Evolutionary conservation across 2,888 invertebrate genomes (phyloP).

Genomic region (Sesamia inferens): DNA sequence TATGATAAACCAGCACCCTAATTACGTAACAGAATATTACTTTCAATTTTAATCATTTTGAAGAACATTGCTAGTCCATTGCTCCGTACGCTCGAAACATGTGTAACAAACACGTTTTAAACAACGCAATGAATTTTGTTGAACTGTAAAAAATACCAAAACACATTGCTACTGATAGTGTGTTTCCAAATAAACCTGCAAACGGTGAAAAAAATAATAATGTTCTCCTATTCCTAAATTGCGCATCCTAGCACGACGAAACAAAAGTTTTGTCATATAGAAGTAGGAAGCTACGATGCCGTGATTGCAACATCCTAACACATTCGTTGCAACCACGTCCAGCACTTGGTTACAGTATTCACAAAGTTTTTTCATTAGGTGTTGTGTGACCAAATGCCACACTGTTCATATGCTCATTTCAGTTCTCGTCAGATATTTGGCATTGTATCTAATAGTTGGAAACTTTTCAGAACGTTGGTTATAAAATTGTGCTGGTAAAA

Average conservation of each 20-base stretch:
- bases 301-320: conserved; percentile 18
- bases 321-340: conserved; percentile 3
- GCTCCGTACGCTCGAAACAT: too few species aligned
- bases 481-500: too few species aligned
- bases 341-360: conserved; percentile 22
- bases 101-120: too few species aligned
- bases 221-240: neutral
- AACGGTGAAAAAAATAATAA: too few species aligned
- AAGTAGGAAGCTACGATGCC: conserved; percentile 14
- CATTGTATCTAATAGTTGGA: neutral
- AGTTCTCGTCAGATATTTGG: conserved; percentile 19
- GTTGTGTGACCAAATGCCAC: conserved; percentile 35
- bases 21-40: too few species aligned
- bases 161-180: too few species aligned
- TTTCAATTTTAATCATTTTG: too few species aligned
- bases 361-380: conserved; percentile 68
- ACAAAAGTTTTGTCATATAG: conserved; percentile 34
- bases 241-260: neutral
- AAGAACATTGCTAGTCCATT: too few species aligned
- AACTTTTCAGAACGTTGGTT: neutral
- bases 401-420: conserved; percentile 17
- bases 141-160: too few species aligned
- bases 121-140: too few species aligned
- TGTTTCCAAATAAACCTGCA: too few species aligned
- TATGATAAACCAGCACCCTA: too few species aligned